A percentile compares a stretch with the other conserved stretches of the same genome.
These are phyloP conservation scores for Rissa tridactyla DNA, from an alignment of 2,113 vertebrate species.

Conservation along the genomic window DNA sequence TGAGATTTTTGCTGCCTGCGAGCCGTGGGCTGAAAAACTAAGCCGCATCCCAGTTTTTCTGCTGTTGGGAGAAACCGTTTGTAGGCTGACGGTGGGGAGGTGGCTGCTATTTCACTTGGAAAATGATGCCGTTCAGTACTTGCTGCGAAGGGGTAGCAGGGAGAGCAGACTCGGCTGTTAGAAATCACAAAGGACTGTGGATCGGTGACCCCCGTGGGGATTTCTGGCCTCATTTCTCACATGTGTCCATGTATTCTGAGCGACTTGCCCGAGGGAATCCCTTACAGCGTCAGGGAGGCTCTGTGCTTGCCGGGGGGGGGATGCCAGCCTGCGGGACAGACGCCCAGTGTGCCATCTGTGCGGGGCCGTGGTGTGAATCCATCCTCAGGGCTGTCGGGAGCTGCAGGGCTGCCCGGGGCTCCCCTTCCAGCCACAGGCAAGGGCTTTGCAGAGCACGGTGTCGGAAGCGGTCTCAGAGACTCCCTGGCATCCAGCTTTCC, in stretches of 20 bases:
- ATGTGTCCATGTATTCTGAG: neutral
- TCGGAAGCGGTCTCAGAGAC: neutral
- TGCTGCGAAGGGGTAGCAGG: neutral
- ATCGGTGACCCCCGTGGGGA: neutral
- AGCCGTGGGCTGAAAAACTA: neutral
- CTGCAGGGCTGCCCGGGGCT: neutral
- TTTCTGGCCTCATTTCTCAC: conserved; percentile 39
- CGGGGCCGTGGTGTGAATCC: neutral
- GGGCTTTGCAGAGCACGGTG: neutral
- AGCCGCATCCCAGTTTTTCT: neutral
- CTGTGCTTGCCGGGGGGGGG: fast-evolving
- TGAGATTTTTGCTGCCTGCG: neutral
- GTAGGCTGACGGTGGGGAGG: neutral
- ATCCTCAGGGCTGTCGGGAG: neutral
- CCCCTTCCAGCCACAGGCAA: fast-evolving
- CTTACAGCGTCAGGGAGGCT: fast-evolving
- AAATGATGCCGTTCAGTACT: neutral
- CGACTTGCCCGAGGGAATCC: neutral
- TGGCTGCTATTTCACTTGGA: neutral
- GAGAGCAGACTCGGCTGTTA: neutral
- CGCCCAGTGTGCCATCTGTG: fast-evolving
- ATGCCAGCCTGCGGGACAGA: neutral
- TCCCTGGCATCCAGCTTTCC: conserved; percentile 6
- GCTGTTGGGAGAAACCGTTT: neutral
- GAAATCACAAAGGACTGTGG: neutral